A percentile compares a stretch with the other conserved stretches of the same genome.
Evolutionary conservation across 2,113 vertebrate species (phyloP).

Genomic region (Sciurus niger): DNA sequence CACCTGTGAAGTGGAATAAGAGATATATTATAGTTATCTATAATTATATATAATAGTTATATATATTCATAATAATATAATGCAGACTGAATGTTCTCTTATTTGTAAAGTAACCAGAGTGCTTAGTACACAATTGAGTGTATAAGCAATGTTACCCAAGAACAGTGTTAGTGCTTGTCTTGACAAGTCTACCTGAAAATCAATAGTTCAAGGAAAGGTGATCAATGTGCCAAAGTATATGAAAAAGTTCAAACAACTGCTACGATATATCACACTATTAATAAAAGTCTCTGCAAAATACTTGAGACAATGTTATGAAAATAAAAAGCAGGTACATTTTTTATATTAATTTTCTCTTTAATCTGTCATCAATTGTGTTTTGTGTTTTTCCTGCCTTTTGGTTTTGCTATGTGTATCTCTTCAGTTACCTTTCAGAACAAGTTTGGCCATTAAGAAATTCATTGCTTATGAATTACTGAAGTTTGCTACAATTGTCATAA

Average conservation of each 20-base stretch:
- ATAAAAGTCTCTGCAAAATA: constrained; percentile 20
- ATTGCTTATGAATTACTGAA: neutral
- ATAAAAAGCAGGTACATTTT: constrained; percentile 57
- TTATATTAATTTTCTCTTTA: constrained; percentile 3
- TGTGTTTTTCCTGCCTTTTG: neutral
- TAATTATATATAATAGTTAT: too few species aligned
- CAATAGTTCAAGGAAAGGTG: neutral
- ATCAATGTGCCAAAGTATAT: constrained; percentile 21
- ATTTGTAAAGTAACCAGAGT: neutral
- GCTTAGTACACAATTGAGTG: neutral
- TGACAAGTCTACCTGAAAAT: constrained; percentile 60
- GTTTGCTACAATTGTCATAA: constrained; percentile 39
- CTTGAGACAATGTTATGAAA: constrained; percentile 38
- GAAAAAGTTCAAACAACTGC: neutral
- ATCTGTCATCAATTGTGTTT: neutral
- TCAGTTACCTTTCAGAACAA: constrained; percentile 31
- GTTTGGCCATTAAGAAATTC: constrained; percentile 28
- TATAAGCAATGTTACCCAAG: neutral
- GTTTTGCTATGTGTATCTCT: neutral
- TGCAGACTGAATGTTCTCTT: constrained; percentile 1
- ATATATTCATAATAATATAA: neutral
- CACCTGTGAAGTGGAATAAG: neutral
- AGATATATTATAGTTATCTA: too few species aligned
- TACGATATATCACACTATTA: neutral
- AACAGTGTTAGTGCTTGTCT: neutral